Conservation (phyloP, 1,140 invertebrate species). For the Maniola jurtina region DNA sequence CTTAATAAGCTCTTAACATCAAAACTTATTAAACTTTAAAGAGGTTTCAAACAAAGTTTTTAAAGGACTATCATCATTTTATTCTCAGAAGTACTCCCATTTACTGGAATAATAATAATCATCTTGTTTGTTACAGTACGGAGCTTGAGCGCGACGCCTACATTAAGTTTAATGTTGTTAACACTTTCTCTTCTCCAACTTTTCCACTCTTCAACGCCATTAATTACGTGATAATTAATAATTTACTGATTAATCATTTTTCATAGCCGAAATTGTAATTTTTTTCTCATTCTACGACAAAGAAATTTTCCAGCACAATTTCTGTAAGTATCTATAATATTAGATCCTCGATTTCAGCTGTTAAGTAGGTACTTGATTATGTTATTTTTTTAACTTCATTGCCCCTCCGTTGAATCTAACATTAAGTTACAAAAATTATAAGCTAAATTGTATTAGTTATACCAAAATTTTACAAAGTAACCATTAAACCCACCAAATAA, state of each 20-base stretch:
- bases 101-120: conserved; percentile 57
- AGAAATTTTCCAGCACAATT: not conserved
- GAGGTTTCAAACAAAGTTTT: conserved; percentile 22
- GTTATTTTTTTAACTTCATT: no score
- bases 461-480: no score
- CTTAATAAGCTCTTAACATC: conserved; percentile 22
- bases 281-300: conserved; percentile 2
- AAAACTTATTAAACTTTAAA: conserved; percentile 21
- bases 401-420: no score
- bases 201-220: conserved; percentile 56
- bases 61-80: conserved; percentile 34
- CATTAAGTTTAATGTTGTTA: conserved; percentile 65
- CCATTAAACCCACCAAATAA: no score
- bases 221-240: conserved; percentile 73
- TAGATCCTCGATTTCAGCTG: no score
- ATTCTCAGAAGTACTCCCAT: conserved; percentile 40
- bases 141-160: conserved; percentile 57
- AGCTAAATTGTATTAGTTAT: no score
- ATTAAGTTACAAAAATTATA: no score
- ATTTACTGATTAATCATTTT: conserved; percentile 1
- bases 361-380: no score
- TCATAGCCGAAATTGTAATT: not conserved
- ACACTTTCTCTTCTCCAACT: conserved; percentile 60
- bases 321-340: not conserved
- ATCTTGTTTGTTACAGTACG: conserved; percentile 68